Conservation (phyloP, 2,113 vertebrate species). For the Esox niger region DNA sequence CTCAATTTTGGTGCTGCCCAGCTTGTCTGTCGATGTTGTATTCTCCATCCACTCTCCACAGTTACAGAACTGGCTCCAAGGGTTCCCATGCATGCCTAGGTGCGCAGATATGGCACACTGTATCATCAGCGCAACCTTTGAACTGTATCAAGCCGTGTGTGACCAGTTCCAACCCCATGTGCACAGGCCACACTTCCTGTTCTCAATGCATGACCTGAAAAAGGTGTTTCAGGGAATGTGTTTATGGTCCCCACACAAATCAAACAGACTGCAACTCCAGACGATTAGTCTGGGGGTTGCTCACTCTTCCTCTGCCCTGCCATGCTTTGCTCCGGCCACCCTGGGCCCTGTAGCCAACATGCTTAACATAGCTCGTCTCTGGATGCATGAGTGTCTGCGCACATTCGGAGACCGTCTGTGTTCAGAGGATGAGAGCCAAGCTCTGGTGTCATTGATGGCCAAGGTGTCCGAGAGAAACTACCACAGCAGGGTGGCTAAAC, state of each 20-base stretch:
- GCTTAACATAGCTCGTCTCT: conserved; percentile 70
- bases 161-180: conserved; percentile 58
- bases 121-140: conserved; percentile 72
- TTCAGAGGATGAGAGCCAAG: conserved; percentile 55
- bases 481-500: conserved; percentile 30
- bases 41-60: conserved; percentile 66
- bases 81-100: conserved; percentile 46
- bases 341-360: conserved; percentile 20
- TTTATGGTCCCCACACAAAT: conserved; percentile 56
- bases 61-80: conserved; percentile 74
- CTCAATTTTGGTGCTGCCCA: conserved; percentile 71
- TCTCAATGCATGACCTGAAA: conserved; percentile 75
- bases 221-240: conserved; percentile 77
- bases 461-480: conserved; percentile 53
- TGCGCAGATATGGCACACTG: conserved; percentile 57
- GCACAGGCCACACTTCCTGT: conserved; percentile 62
- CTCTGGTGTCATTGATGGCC: conserved; percentile 63
- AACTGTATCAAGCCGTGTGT: conserved; percentile 64
- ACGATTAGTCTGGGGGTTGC: neutral
- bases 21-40: conserved; percentile 57
- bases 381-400: conserved; percentile 83
- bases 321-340: conserved; percentile 5
- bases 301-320: conserved; percentile 3
- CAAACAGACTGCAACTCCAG: neutral
- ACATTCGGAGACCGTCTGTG: conserved; percentile 77